Base-by-base conservation (phyloP, 1,140 invertebrate genomes). In the Diorhabda carinulata region DNA sequence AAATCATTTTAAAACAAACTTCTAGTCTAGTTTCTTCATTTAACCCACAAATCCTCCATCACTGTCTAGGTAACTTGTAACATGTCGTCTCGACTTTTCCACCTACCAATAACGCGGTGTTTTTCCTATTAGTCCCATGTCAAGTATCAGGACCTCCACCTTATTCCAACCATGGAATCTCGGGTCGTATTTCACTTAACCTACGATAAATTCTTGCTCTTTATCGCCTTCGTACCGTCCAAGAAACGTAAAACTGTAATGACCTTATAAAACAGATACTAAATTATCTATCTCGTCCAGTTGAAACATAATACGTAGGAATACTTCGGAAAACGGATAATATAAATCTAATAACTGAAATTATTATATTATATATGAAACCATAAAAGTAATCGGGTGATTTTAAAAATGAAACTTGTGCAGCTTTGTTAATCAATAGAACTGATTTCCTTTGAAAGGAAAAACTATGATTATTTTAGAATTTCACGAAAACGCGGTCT, bases 191-290 rank as follows among this genome's bases (percentile, higher is more conserved):
- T 71, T 71, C 70, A 71, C 70, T 61, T 71, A 69, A 70, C 66
- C 68, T 70, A 56, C 71, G 71, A 73, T 73, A 73, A 73, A 73
- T 73, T 73, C 62, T 56, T 67, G 43, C 64, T 68, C 68, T 73
- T 73, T 73, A 73, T 73, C 69, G 61, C 61, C 43, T 42, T n/a
- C 47, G 47, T n/a, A 42, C 61, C 71, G 69, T 65, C 66, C 57
- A 61, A 61, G 56, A 67, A 70, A 68, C 69, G 64, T 69, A 69
- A 57, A 64, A 62, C 71, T 57, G 64, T 73, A 73, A 73, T 73
- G 69, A 70, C 70, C 69, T 73, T 73, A 73, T 73, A 73, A 73
- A 73, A 73, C 67, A 73, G 65, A 73, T 67, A 67, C 61, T 71
- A 67, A 67, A 71, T 71, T 67, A 67, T 71, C 70, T 60, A 56